Conservation (phyloP, 2,113 vertebrate genomes). For the Chamaea fasciata region DNA sequence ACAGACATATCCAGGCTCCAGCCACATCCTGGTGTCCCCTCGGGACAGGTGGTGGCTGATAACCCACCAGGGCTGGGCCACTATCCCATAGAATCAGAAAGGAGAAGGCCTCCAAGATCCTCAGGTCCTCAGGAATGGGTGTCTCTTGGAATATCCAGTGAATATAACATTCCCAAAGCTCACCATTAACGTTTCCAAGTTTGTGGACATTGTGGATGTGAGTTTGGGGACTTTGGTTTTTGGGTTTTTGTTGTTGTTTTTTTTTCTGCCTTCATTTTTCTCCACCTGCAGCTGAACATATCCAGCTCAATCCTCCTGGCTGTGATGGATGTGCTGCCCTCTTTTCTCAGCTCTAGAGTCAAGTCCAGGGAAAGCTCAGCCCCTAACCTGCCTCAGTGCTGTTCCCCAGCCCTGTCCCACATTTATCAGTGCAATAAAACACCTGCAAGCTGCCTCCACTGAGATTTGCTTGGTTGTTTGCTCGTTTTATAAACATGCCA, state of each 20-base stretch:
- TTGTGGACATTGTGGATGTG: not conserved
- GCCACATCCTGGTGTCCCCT: not conserved
- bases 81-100: not conserved
- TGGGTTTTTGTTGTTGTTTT: not conserved
- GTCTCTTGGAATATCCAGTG: not conserved
- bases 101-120: too few relatives aligned
- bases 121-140: not conserved
- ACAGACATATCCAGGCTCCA: accelerated
- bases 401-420: not conserved
- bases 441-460: not conserved
- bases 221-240: not conserved
- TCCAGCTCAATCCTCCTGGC: not conserved
- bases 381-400: not conserved
- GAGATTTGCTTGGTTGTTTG: not conserved
- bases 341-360: not conserved
- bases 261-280: not conserved
- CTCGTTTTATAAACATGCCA: conserved; percentile 4
- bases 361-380: not conserved
- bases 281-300: not conserved
- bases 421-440: not conserved
- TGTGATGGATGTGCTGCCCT: not conserved
- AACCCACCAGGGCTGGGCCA: not conserved
- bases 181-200: not conserved
- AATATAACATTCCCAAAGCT: not conserved
- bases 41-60: not conserved